Percentiles rank a stretch among this genome's conserved stretches.
Evolutionary conservation across 2,888 invertebrate genomes (phyloP).

Genomic region (Drosophila ustulata): DNA sequence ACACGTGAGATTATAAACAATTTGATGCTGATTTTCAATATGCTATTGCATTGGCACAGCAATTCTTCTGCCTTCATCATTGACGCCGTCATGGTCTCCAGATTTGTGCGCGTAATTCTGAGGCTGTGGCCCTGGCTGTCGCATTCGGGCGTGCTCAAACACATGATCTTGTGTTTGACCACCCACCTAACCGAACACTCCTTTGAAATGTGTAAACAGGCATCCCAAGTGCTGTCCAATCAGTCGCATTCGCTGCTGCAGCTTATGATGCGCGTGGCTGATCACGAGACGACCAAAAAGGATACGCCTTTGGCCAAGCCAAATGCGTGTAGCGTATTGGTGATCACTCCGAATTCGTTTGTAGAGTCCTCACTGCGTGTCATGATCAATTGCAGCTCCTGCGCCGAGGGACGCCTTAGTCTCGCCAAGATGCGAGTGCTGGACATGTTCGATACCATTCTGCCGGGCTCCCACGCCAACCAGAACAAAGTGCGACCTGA

Average conservation of each 20-base stretch:
- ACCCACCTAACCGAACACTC: slow-evolving; percentile 82
- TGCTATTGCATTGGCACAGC: slow-evolving; percentile 82
- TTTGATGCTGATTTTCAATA: slow-evolving; percentile 70
- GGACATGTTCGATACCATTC: slow-evolving; percentile 80
- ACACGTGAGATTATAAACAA: slow-evolving; percentile 77
- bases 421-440: slow-evolving; percentile 80
- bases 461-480: slow-evolving; percentile 69
- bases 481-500: slow-evolving; percentile 70
- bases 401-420: slow-evolving; percentile 82
- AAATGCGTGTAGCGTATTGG: background rate
- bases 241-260: slow-evolving; percentile 81
- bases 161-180: slow-evolving; percentile 68
- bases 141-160: slow-evolving; percentile 77
- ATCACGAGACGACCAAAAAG: slow-evolving; percentile 77
- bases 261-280: slow-evolving; percentile 73
- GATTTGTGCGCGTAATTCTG: slow-evolving; percentile 68
- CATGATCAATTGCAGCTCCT: slow-evolving; percentile 82
- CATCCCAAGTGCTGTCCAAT: slow-evolving; percentile 65
- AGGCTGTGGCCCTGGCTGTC: slow-evolving; percentile 83
- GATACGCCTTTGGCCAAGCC: slow-evolving; percentile 50
- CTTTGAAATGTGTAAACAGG: slow-evolving; percentile 81
- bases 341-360: slow-evolving; percentile 21
- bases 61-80: slow-evolving; percentile 67
- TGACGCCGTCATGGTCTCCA: slow-evolving; percentile 64
- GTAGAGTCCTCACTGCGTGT: slow-evolving; percentile 76